Conservation (phyloP, 2,888 invertebrate species). For the Cataglyphis albicans region DNA sequence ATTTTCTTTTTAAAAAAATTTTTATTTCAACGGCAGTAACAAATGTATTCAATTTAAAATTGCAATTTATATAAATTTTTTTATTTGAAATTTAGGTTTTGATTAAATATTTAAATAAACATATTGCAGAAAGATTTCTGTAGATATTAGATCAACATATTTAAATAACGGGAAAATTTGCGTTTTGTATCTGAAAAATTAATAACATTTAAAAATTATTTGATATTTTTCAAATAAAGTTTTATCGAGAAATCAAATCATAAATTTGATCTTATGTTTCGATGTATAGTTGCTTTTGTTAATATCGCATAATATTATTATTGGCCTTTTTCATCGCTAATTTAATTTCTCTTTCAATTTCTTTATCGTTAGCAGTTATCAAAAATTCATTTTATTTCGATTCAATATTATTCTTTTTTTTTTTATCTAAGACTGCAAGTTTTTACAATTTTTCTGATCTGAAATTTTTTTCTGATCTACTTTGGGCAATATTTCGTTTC, state of each 20-base stretch:
- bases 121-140: not conserved
- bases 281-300: not conserved
- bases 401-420: conserved; percentile 32
- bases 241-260: conserved; percentile 4
- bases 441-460: conserved; percentile 72
- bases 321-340: not conserved
- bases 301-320: not conserved
- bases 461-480: too few relatives aligned
- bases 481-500: conserved; percentile 78
- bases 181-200: not conserved
- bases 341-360: conserved; percentile 16
- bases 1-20: not conserved
- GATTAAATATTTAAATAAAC: not conserved
- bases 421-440: conserved; percentile 72
- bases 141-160: not conserved
- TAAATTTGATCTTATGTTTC: not conserved
- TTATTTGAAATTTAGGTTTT: conserved; percentile 5
- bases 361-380: conserved; percentile 56
- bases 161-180: not conserved
- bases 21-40: not conserved
- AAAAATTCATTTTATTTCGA: conserved; percentile 54
- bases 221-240: not conserved
- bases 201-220: not conserved
- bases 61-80: not conserved
- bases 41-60: not conserved